Evolutionary conservation across 2,797 vertebrate species (phyloP), one percentile per base, ranked within the genome.

Genomic region (Anisognathus igniventris): DNA sequence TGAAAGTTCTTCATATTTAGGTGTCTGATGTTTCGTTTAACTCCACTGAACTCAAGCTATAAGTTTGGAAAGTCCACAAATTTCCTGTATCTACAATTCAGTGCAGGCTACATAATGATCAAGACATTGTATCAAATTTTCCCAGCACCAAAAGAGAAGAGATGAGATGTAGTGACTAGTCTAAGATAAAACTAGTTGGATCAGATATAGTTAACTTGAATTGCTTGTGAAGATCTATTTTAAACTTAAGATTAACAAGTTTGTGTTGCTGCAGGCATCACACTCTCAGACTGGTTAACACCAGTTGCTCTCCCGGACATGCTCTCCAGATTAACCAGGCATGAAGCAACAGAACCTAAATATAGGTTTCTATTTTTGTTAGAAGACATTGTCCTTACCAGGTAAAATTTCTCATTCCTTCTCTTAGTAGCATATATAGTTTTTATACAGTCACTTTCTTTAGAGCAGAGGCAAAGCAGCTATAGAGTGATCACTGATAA

Each of bases 191-290:
- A 88, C 68, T 88, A 82, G 66, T 77, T 5, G 5, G 89, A 50
- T 84, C 93, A 93, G 86, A 86, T 33, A 96, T 12, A 76, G 93
- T 96, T 97, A 96, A 96, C 42, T 64, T 79, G 60, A 94, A 78
- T 90, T 93, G 66, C 42, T 88, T 42, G 42, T 82, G 92, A 96
- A 95, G 91, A 95, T 95, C 92, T 97, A 96, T 97, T 97, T 97
- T 96, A 95, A 95, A 94, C 70, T 93, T 86, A 45, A 95, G 93
- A 96, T 96, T 96, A 97, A 89, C 90, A 73, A 96, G 90, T 97
- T 96, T 7, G 4, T 85, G 64, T 80, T 83, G 91, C 95, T 96
- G 74, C 27, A 3, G 96, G 94, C 93, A 95, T 93, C 71, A 74
- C 35, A 64, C 82, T 90, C 40, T 93, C 92, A 94, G 80, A 70